phyloP scores from a whole-genome alignment of 2,113 vertebrate species.

The Bambusicola thoracicus region DNA sequence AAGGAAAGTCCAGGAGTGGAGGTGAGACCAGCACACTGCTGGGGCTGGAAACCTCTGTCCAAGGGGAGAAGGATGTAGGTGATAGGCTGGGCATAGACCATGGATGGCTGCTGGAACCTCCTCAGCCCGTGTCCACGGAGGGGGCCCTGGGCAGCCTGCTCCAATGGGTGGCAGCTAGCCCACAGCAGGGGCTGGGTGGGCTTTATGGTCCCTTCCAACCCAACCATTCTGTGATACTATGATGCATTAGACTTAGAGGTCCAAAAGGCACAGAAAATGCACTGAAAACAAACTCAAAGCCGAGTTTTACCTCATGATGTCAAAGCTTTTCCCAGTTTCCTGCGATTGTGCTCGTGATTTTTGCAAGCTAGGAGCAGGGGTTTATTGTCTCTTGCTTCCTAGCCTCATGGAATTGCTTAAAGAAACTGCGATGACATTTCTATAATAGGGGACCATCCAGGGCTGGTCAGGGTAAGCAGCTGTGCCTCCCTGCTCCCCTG shows the following conservation, averaged over 20 bases:
- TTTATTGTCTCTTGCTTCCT: constrained; percentile 42
- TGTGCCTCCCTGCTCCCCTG: not conserved
- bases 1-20: not conserved
- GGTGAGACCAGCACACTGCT: accelerated
- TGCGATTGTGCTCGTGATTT: not conserved
- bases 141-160: no score
- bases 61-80: not conserved
- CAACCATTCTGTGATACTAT: no score
- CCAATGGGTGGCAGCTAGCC: not conserved
- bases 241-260: not conserved
- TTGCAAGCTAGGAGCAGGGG: not conserved
- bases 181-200: no score
- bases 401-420: not conserved
- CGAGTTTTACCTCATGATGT: not conserved
- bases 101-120: not conserved
- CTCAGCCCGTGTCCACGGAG: not conserved
- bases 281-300: not conserved
- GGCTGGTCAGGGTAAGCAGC: constrained; percentile 34
- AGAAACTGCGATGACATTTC: constrained; percentile 27
- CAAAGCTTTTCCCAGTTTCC: constrained; percentile 27
- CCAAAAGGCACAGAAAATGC: not conserved
- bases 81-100: not conserved
- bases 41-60: not conserved
- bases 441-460: not conserved
- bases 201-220: no score